Evolutionary conservation across 1,140 invertebrate genomes (phyloP).

Genomic region (Caenorhabditis latens): DNA sequence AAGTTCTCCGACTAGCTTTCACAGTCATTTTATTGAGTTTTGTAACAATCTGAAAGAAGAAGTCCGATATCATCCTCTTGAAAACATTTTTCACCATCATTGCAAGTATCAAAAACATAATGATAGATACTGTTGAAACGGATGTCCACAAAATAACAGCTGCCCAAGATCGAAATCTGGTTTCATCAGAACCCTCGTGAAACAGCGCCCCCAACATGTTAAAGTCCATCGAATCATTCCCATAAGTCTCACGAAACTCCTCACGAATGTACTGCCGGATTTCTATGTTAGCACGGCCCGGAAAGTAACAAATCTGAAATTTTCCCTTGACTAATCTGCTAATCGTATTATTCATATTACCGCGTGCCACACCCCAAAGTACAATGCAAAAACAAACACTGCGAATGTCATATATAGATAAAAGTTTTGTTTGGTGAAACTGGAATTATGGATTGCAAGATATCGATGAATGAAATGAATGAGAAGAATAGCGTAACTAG

Average conservation of each 20-base stretch:
- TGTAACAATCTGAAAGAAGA: neutral
- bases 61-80: neutral
- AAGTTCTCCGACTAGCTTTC: neutral
- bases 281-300: neutral
- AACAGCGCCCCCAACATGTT: neutral
- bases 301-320: neutral
- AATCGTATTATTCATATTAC: neutral
- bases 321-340: neutral
- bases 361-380: neutral
- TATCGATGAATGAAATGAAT: neutral
- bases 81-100: neutral
- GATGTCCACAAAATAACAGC: neutral
- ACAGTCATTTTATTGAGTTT: neutral
- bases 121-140: neutral
- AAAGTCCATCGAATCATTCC: neutral
- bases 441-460: neutral
- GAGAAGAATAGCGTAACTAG: neutral
- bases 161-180: neutral
- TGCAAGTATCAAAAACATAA: neutral
- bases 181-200: neutral
- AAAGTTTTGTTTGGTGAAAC: neutral
- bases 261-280: neutral
- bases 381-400: neutral
- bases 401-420: neutral
- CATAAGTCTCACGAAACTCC: neutral